Base-by-base conservation (phyloP, 2,113 vertebrate species). In the Eurystomus gularis region DNA sequence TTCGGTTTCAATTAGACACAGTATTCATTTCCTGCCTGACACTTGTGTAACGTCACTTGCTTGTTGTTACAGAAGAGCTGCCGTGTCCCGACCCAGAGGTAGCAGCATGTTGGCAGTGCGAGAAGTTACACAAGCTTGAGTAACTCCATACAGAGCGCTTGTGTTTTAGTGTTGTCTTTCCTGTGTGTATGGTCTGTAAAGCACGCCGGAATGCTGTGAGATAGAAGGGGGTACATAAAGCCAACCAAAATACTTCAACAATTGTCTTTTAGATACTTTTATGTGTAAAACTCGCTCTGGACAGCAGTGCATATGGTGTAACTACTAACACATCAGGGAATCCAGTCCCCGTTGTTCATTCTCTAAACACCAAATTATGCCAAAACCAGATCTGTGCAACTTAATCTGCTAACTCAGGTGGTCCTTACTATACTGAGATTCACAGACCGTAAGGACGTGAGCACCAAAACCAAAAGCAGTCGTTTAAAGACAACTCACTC, bases 21-120 rank as follows among this genome's bases (percentile, higher is more conserved):
- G 37, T 0, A 44, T 33, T 88, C 90, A 86, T 68, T 97, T 96
- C 97, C 96, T 97, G 93, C 91, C 88, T 19, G 21, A 13, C 23
- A 20, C 58, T 10, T 37, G 18, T 6, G 51, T 48, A 72, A 85
- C n/a, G 57, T 33, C 89, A 60, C 86, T 3, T 20, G 26, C 82
- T 82, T 23, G 3, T 3, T 6, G 1, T 3, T 39, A 39, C n/a
- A 37, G n/a, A 64, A 31, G 23, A 42, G 55, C 77, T 58, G 26
- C 81, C 57, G 37, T 64, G 9, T 93, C 86, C 78, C 75, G 76
- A 1, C 46, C 84, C 78, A 55, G 88, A 70, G 80, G 82, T 40
- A 88, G 88, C 77, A 91, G 75, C 69, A 72, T 2, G 18, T 24
- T 10, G 57, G 48, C 54, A 72, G 3, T 0, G 15, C 69, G 28